Evolutionary conservation across 2,888 invertebrate species (phyloP).

Genomic region (Caenorhabditis drosophilae): DNA sequence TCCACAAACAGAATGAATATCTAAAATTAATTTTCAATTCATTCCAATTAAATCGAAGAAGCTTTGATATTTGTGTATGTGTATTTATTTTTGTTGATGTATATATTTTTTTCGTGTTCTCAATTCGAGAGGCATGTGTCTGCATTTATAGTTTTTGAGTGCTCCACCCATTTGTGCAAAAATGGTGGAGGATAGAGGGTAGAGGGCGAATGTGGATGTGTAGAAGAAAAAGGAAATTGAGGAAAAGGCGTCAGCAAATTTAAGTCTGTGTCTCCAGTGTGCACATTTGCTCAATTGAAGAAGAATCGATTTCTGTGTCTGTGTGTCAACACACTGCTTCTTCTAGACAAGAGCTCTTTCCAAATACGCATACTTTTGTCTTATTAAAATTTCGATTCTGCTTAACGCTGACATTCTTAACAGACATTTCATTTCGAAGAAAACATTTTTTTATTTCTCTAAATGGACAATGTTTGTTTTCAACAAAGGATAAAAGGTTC

Average conservation of each 20-base stretch:
- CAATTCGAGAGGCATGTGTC: too few species aligned
- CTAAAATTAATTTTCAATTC: too few species aligned
- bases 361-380: slow-evolving; percentile 2
- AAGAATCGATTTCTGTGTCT: slow-evolving; percentile 33
- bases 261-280: background rate
- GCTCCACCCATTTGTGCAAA: slow-evolving; percentile 16
- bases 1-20: too few species aligned
- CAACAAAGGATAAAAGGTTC: slow-evolving; percentile 38
- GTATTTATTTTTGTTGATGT: too few species aligned
- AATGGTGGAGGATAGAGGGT: slow-evolving; percentile 14
- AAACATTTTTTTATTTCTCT: slow-evolving; percentile 1
- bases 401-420: too few species aligned
- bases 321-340: slow-evolving; percentile 26
- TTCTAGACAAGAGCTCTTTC: slow-evolving; percentile 7
- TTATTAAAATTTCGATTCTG: slow-evolving; percentile 32
- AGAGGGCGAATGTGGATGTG: too few species aligned
- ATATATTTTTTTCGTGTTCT: too few species aligned
- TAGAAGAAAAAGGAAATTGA: too few species aligned
- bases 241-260: too few species aligned
- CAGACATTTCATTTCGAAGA: slow-evolving; percentile 10
- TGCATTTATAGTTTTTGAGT: slow-evolving; percentile 34
- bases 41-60: too few species aligned
- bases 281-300: too few species aligned
- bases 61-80: too few species aligned
- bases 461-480: slow-evolving; percentile 44